phyloP scores from a whole-genome alignment of 2,113 vertebrate genomes.

The Polypterus senegalus region DNA sequence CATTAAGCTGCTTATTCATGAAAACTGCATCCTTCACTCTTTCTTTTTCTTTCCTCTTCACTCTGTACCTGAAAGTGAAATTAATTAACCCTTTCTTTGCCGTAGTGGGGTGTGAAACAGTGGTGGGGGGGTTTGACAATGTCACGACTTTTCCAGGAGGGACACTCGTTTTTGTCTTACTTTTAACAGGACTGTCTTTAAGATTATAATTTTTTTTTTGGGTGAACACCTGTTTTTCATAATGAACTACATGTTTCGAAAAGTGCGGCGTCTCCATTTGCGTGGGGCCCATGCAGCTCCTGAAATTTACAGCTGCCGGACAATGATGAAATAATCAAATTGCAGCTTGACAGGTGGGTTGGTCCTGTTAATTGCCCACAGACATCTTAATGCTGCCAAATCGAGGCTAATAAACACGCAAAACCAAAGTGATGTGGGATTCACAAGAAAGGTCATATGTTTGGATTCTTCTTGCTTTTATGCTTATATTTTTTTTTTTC shows the following conservation, averaged over 20 bases:
- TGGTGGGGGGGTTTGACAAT: too few species aligned
- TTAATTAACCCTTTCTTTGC: conserved; percentile 59
- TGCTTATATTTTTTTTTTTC: too few species aligned
- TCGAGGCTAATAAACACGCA: conserved; percentile 47
- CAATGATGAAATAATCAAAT: conserved; percentile 59
- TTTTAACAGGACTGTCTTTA: too few species aligned
- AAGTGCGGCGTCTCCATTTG: conserved; percentile 42
- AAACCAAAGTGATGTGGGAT: conserved; percentile 31
- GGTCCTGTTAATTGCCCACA: conserved; percentile 57
- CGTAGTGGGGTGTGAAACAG: neutral
- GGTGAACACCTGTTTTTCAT: conserved; percentile 57
- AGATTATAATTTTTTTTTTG: conserved; percentile 15
- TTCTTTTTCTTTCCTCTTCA: conserved; percentile 63
- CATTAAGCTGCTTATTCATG: conserved; percentile 97
- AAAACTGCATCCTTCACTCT: conserved; percentile 79
- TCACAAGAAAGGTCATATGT: too few species aligned
- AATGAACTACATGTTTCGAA: conserved; percentile 45
- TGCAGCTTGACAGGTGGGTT: conserved; percentile 65
- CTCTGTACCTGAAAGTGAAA: conserved; percentile 63
- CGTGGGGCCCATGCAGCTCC: conserved; percentile 34
- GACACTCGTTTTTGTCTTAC: too few species aligned
- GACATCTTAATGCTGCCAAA: conserved; percentile 46
- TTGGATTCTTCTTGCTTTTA: too few species aligned
- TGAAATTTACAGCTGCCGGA: conserved; percentile 48
- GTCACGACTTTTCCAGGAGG: too few species aligned